Evolutionary conservation across 1,140 invertebrate genomes (phyloP), one percentile per base, ranked within the genome.

Genomic region (Macrosteles quadrilineatus): DNA sequence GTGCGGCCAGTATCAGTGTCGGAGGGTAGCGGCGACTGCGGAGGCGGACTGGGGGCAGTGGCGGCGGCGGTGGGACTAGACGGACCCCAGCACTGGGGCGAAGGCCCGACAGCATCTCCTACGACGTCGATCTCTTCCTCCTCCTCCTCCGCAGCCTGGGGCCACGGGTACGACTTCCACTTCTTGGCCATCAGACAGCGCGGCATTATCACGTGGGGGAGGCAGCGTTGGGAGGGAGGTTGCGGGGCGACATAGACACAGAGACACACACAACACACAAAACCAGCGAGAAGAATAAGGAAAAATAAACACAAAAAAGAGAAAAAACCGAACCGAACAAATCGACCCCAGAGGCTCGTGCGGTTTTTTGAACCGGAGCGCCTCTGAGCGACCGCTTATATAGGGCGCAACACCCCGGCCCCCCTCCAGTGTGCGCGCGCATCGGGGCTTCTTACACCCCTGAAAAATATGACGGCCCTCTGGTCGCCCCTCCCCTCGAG

Each of bases 101-200:
- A 72, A 23, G 55, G 70, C 64, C 57, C 59, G 36, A 69, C 64
- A 76, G 77, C 70, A 77, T 78, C 87, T 86, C 87, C 88, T 67
- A 92, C 91, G 75, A 92, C 91, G 84, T 92, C 91, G 82, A 92
- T 91, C 80, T 92, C 90, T 82, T 92, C 91, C 67, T 93, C 91
- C 71, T 91, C 90, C 1, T 80, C 79, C 70, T 90, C 87, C 45
- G 75, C 68, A 68, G 70, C 71, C 6, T n/a, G 21, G 67, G 55
- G 59, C 88, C 90, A 90, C 74, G 90, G 88, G 83, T 91, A 91
- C 75, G 87, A 89, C 86, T 93, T 94, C 91, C 91, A 93, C 85
- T 94, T 94, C 82, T 94, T 93, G 75, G 92, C 92, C 91, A 94
- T 94, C 77, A 77, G 74, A 63, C 73, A 76, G 50, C 74, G 80